Conservation (phyloP, 2,888 invertebrate species). For the Brachypterus glaber region DNA sequence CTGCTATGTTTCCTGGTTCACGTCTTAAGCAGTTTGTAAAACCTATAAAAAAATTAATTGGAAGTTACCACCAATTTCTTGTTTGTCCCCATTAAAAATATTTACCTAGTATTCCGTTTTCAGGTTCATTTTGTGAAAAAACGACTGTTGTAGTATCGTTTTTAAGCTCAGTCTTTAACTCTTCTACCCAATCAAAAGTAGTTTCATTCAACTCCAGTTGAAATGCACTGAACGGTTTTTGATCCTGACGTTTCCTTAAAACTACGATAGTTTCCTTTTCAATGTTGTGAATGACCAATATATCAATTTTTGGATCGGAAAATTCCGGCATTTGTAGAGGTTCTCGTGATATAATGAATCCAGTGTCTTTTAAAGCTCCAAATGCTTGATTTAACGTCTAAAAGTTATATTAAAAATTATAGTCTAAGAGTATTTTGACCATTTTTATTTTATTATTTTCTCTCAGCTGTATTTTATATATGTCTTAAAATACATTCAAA, state of each 20-base stretch:
- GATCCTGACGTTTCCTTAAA: conserved; percentile 3
- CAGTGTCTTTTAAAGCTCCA: conserved; percentile 3
- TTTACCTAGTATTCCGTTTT: conserved; percentile 50
- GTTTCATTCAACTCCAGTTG: conserved; percentile 3
- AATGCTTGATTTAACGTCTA: too few relatives aligned
- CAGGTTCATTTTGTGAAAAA: conserved; percentile 37
- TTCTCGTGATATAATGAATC: conserved; percentile 14
- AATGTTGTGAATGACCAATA: conserved; percentile 3
- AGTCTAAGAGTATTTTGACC: too few relatives aligned
- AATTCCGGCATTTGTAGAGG: conserved; percentile 1
- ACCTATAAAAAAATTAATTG: conserved; percentile 40
- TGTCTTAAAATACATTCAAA: too few relatives aligned
- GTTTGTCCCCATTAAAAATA: too few relatives aligned
- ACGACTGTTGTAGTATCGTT: not conserved
- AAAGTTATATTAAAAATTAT: too few relatives aligned
- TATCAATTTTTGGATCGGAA: conserved; percentile 1
- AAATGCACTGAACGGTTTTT: conserved; percentile 1
- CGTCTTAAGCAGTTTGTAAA: conserved; percentile 56
- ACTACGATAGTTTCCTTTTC: conserved; percentile 12
- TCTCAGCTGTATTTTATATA: too few relatives aligned
- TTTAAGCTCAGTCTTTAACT: conserved; percentile 8
- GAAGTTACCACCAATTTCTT: too few relatives aligned
- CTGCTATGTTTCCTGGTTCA: conserved; percentile 43
- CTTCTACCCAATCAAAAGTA: conserved; percentile 10
- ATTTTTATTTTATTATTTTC: too few relatives aligned